Evolutionary conservation across 2,797 vertebrate species (phyloP).

Genomic region (Syndactyla subalaris): DNA sequence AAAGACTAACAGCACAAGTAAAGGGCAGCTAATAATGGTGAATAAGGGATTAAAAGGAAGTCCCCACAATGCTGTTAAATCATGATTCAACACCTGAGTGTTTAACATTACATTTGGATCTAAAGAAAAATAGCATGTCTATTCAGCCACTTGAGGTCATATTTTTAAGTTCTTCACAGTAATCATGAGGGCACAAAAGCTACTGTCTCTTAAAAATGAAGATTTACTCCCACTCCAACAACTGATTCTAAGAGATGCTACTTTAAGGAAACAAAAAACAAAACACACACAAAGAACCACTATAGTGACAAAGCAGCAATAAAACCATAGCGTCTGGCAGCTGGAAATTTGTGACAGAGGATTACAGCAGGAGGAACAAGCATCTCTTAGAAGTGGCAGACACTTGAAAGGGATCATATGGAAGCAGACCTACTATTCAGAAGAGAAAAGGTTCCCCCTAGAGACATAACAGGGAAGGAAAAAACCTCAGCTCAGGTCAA

Average conservation of each 20-base stretch:
- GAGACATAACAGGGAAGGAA: not conserved
- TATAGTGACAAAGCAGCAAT: not conserved
- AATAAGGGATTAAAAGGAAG: not conserved
- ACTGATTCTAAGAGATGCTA: not conserved
- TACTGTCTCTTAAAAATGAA: not conserved
- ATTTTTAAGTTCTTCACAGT: not conserved
- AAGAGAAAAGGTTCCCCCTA: slow-evolving; percentile 30
- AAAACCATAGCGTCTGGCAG: not conserved
- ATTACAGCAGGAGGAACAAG: not conserved
- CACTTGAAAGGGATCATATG: not conserved
- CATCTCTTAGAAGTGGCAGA: not conserved
- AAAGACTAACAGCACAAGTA: not conserved
- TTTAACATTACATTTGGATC: not conserved
- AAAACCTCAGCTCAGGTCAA: not conserved
- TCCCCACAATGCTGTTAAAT: not conserved
- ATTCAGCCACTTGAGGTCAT: not conserved
- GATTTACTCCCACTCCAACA: not conserved
- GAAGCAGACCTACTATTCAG: not conserved
- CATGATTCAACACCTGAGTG: not conserved
- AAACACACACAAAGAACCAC: not conserved
- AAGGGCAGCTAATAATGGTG: not conserved
- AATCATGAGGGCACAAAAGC: not conserved
- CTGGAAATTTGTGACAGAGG: not conserved
- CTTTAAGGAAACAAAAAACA: not conserved
- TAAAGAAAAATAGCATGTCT: not conserved